Percentiles rank a stretch among this genome's conserved stretches.
Evolutionary conservation across 2,113 vertebrate genomes (phyloP).

Genomic region (Zosterops pallidus): DNA sequence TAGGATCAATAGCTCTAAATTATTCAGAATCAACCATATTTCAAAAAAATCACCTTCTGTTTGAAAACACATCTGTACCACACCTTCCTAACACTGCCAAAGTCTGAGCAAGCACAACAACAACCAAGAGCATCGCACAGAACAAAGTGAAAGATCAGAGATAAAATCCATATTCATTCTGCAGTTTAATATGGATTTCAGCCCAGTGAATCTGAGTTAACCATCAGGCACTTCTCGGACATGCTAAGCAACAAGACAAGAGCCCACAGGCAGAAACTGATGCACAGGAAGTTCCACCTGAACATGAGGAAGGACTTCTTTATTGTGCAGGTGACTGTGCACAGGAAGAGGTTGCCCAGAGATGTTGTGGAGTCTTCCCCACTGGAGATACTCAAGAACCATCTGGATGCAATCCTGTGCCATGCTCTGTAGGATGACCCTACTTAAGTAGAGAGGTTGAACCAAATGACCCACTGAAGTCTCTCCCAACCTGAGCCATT

Average conservation of each 20-base stretch:
- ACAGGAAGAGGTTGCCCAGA: neutral
- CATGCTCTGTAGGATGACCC: neutral
- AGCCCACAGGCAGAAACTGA: neutral
- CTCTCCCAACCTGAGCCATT: neutral
- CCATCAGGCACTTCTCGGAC: neutral
- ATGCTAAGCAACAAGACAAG: neutral
- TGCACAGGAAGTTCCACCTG: neutral
- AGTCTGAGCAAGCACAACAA: neutral
- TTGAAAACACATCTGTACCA: neutral
- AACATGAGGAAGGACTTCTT: neutral
- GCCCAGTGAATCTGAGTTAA: neutral
- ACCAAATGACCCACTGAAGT: neutral
- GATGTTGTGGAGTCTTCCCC: neutral
- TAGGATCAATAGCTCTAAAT: neutral
- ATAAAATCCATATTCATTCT: neutral
- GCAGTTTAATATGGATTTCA: neutral
- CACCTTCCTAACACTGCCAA: neutral
- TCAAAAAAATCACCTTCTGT: neutral
- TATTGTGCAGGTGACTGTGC: accelerated
- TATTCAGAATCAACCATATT: neutral
- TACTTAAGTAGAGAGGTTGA: neutral
- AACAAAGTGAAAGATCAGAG: neutral
- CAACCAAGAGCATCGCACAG: neutral
- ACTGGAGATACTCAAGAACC: neutral
- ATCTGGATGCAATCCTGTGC: neutral